phyloP scores from a whole-genome alignment of 2,888 invertebrate species.

The Ophion ventricosus region DNA sequence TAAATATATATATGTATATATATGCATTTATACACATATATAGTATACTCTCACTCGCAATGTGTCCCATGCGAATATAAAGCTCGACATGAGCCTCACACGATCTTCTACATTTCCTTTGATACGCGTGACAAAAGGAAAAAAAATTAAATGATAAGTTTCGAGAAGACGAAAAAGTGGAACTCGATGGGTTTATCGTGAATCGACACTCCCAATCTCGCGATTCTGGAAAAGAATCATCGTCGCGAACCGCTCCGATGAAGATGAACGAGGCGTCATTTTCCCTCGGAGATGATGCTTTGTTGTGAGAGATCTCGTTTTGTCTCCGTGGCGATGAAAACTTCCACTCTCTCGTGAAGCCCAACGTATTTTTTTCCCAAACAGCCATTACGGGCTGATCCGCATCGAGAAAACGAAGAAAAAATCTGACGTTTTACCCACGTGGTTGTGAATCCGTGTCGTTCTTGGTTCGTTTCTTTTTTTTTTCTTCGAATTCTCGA shows the following conservation, averaged over 20 bases:
- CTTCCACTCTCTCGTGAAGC: neutral
- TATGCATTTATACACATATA: slow-evolving; percentile 7
- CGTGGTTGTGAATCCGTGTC: neutral
- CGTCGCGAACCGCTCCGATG: neutral
- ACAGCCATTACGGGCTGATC: neutral
- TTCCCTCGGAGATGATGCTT: neutral
- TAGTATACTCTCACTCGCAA: slow-evolving; percentile 38
- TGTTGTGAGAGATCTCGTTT: neutral
- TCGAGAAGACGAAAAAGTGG: slow-evolving; percentile 15
- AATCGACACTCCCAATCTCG: neutral
- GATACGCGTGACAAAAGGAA: slow-evolving; percentile 12
- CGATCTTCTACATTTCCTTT: slow-evolving; percentile 11
- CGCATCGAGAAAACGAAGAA: neutral
- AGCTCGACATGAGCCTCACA: slow-evolving; percentile 25
- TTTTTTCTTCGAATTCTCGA: slow-evolving; percentile 5
- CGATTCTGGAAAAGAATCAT: neutral
- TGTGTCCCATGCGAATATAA: slow-evolving; percentile 41
- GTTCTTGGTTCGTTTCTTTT: neutral
- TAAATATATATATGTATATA: slow-evolving; percentile 13
- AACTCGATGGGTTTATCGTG: neutral
- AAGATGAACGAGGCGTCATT: neutral
- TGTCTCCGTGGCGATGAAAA: neutral
- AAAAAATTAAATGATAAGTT: neutral
- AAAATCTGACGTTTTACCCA: neutral
- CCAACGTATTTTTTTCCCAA: neutral